These are phyloP conservation scores for Acanthosepion esculentum DNA, from an alignment of 2,888 invertebrate species.

Conservation along the genomic window DNA sequence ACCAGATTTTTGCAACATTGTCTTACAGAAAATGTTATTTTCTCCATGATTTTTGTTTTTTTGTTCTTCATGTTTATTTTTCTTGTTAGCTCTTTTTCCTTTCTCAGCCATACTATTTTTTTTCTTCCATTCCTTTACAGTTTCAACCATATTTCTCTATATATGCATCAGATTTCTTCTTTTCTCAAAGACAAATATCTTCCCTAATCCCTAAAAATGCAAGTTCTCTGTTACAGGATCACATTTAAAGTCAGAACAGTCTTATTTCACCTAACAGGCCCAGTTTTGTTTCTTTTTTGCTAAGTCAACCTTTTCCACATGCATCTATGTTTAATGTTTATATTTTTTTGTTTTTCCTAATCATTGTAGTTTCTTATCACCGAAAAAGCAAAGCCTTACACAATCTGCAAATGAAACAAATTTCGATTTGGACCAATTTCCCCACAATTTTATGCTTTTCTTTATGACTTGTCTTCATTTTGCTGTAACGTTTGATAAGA, in stretches of 20 bases:
- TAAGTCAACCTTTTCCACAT: background rate
- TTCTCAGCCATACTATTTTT: background rate
- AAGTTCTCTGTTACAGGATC: background rate
- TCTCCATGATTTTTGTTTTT: background rate
- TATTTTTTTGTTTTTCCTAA: background rate
- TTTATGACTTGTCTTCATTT: too few relatives aligned
- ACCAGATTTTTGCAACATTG: background rate
- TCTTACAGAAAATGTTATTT: background rate
- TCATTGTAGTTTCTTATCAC: background rate
- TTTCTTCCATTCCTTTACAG: background rate
- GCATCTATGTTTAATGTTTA: background rate
- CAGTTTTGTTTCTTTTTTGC: background rate
- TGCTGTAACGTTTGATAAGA: too few relatives aligned
- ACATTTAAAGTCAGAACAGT: background rate
- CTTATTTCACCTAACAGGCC: background rate
- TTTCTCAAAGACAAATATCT: background rate
- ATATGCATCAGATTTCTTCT: background rate
- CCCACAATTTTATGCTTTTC: too few relatives aligned
- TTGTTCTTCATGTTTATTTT: background rate
- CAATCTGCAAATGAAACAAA: background rate
- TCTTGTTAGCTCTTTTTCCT: background rate
- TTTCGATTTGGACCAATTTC: background rate
- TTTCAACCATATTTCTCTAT: background rate
- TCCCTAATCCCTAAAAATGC: too few relatives aligned
- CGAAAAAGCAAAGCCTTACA: background rate